A percentile compares a stretch with the other conserved stretches of the same genome.
Conservation (phyloP, 2,113 vertebrate genomes). For the Clarias magur region DNA sequence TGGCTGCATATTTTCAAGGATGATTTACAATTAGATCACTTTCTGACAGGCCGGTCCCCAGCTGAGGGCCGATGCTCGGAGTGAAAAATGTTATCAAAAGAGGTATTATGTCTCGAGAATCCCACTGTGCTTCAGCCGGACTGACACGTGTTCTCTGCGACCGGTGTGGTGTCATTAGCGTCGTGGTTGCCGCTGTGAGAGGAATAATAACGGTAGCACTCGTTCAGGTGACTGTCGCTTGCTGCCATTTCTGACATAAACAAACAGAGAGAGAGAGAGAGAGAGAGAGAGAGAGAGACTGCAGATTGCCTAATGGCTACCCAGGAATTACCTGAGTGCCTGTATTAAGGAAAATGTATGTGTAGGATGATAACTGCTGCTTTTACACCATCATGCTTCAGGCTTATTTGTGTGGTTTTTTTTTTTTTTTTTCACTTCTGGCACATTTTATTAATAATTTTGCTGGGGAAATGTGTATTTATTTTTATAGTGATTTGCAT, state of each 20-base stretch:
- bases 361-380: background rate
- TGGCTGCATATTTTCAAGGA: constrained; percentile 25
- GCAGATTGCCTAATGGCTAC: background rate
- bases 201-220: constrained; percentile 25
- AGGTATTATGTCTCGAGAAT: background rate
- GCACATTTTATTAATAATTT: background rate
- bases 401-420: background rate
- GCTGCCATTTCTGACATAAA: constrained; percentile 29
- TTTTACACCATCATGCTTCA: background rate
- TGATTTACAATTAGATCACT: constrained; percentile 28
- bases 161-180: background rate
- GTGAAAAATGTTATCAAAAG: background rate
- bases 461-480: background rate
- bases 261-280: background rate
- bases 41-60: background rate
- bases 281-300: background rate
- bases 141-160: background rate
- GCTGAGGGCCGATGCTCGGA: background rate
- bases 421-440: background rate
- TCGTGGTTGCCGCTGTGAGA: background rate
- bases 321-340: background rate
- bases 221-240: background rate
- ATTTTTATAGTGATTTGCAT: background rate
- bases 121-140: background rate
- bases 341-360: background rate